Conservation (phyloP, 2,113 vertebrate species). For the Galbula dea region DNA sequence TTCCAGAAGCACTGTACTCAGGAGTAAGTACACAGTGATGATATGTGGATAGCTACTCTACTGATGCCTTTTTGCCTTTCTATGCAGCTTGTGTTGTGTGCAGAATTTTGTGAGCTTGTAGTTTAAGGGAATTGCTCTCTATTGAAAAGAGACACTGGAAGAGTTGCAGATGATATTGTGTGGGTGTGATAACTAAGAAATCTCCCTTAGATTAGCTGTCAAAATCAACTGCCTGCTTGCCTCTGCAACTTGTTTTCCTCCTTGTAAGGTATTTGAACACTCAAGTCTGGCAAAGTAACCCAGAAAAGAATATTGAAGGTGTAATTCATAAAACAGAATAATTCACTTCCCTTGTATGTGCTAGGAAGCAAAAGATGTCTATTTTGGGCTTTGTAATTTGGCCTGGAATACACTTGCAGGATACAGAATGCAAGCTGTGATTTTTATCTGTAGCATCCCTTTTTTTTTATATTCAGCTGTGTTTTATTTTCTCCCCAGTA, state of each 20-base stretch:
- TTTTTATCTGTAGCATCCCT: not conserved
- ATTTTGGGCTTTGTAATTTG: not conserved
- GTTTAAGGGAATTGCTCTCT: not conserved
- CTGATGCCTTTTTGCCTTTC: not conserved
- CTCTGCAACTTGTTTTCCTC: not conserved
- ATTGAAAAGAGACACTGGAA: not conserved
- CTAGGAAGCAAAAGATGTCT: not conserved
- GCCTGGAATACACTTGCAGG: not conserved
- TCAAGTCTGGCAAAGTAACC: not conserved
- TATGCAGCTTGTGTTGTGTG: not conserved
- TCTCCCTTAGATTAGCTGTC: not conserved
- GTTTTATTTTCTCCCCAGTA: not conserved
- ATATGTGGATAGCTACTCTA: not conserved
- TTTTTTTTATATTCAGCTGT: not conserved
- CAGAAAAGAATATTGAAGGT: not conserved
- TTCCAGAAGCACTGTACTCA: not conserved
- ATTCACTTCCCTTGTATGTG: not conserved
- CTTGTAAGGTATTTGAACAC: not conserved
- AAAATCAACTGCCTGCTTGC: not conserved
- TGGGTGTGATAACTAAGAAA: not conserved
- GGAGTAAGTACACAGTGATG: not conserved
- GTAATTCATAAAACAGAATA: not conserved
- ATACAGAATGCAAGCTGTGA: not conserved
- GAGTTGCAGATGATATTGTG: not conserved
- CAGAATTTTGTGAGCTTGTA: not conserved